Evolutionary conservation across 2,888 invertebrate species (phyloP).

Genomic region (Euphydryas editha): DNA sequence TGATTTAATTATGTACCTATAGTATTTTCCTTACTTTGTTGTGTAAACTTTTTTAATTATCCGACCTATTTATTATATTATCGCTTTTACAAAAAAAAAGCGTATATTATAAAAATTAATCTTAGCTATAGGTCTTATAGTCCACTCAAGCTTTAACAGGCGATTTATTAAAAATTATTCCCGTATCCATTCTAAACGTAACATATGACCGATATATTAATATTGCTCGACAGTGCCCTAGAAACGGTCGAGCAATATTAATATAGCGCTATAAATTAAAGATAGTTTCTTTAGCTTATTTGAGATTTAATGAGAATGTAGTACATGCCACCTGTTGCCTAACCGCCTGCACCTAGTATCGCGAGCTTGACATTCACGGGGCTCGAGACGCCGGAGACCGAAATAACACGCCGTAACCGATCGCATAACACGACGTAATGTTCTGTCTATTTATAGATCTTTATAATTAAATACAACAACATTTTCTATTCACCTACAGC

Average conservation of each 20-base stretch:
- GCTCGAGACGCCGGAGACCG: conserved; percentile 74
- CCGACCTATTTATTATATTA: no score
- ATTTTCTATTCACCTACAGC: conserved; percentile 69
- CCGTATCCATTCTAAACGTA: conserved; percentile 19
- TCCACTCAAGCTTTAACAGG: conserved; percentile 16
- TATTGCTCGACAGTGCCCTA: conserved; percentile 27
- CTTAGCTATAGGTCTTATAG: neutral
- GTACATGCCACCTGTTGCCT: conserved; percentile 77
- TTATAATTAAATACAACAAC: conserved; percentile 77
- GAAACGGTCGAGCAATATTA: conserved; percentile 19
- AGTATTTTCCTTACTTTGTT: neutral
- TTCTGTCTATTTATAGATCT: conserved; percentile 76
- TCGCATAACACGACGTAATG: conserved; percentile 78
- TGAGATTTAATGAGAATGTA: conserved; percentile 45
- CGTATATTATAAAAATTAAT: neutral
- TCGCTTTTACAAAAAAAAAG: no score
- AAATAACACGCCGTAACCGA: conserved; percentile 79
- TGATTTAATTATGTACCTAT: neutral
- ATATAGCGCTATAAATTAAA: conserved; percentile 27
- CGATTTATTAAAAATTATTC: conserved; percentile 20
- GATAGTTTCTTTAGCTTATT: conserved; percentile 30
- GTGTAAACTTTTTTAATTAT: neutral
- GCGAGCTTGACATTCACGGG: conserved; percentile 81
- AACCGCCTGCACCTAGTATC: conserved; percentile 66
- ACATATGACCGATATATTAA: no score